Conservation (phyloP, 2,888 invertebrate genomes). For the Anorthoa munda region DNA sequence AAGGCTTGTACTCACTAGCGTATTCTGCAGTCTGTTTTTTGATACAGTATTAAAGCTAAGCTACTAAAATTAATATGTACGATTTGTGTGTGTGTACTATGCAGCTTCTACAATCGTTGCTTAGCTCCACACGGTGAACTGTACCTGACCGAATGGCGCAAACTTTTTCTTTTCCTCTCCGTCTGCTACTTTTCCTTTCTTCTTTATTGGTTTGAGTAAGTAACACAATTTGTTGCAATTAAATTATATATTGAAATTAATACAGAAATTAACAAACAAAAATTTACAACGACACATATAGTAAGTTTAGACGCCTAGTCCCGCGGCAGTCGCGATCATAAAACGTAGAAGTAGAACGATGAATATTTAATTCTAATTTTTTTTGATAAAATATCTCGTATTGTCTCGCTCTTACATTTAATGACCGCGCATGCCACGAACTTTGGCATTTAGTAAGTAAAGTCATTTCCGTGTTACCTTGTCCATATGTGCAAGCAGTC, state of each 20-base stretch:
- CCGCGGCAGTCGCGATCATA: neutral
- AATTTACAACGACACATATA: slow-evolving; percentile 5
- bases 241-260: slow-evolving; percentile 53
- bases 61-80: slow-evolving; percentile 49
- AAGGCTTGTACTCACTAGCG: slow-evolving; percentile 29
- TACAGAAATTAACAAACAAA: slow-evolving; percentile 46
- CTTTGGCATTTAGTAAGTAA: neutral
- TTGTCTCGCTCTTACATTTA: neutral
- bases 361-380: neutral
- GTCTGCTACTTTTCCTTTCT: slow-evolving; percentile 95
- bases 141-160: slow-evolving; percentile 96
- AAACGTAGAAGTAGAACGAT: neutral
- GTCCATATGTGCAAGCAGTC: slow-evolving; percentile 96
- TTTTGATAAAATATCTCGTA: neutral
- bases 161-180: slow-evolving; percentile 94
- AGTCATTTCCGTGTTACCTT: slow-evolving; percentile 91
- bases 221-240: slow-evolving; percentile 61
- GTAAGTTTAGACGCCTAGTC: slow-evolving; percentile 1
- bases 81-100: slow-evolving; percentile 41
- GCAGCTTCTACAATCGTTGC: slow-evolving; percentile 61
- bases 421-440: neutral
- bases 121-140: slow-evolving; percentile 58
- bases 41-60: slow-evolving; percentile 27
- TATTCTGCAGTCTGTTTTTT: slow-evolving; percentile 14
- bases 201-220: slow-evolving; percentile 79